Evolutionary conservation across 1,140 invertebrate species (phyloP), one percentile per base, ranked within the genome.

Genomic region (Drosophila pruinosa): DNA sequence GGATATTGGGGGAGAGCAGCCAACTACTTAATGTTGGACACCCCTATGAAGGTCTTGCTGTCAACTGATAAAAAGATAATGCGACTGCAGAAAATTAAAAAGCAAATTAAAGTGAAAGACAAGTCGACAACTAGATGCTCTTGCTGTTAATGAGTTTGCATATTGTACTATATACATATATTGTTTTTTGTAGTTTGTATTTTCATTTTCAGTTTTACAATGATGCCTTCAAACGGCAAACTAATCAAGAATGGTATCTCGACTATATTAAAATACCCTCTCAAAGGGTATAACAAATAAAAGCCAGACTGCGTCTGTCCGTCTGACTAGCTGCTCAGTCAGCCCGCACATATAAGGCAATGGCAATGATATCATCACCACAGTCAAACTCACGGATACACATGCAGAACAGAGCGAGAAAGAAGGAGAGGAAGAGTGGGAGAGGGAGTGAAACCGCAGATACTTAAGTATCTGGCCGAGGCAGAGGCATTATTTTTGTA

Each of bases 31-130:
- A 12, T 45, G 22, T 5, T 22, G 15, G 26, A 31, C 58, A 38
- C 54, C 75, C 61, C 62, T 61, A 62, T 77, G 77, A 72, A 85
- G 77, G 81, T 86, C 81, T 77, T 24, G 45, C 81, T 81, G 77
- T 80, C 77, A 77, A 85, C 73, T 88, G 81, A 86, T 85, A 85
- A 85, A 77, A 64, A 81, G 81, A 77, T 85, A 86, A 85, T 85
- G 61, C 56, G n/a, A 12, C 24, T 53, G 52, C 78, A 45, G 48
- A 57, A 45, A 75, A 6, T 12, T n/a, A n/a, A 45, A 67, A 65
- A 36, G 31, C 43, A 53, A 19, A 14, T 45, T 39, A 79, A 24
- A 3, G 5, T 1, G 53, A 31, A 53, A 43, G 24, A 57, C 12
- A 61, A 61, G 31, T 34, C 22, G 31, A 45, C 5, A 4, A 36